Evolutionary conservation across 2,888 invertebrate species (phyloP).

Genomic region (Conistra vaccinii): DNA sequence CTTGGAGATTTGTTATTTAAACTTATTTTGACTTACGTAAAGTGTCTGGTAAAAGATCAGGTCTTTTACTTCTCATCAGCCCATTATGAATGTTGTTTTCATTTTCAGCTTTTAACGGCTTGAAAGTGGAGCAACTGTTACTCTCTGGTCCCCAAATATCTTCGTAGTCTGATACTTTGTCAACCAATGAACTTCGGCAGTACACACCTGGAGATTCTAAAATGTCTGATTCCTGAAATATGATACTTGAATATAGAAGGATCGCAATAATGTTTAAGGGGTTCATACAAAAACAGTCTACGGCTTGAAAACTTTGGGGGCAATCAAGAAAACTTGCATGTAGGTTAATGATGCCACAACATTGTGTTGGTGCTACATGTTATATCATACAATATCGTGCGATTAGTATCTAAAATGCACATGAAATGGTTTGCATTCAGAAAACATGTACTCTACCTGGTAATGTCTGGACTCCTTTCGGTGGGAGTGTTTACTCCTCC

Average conservation of each 20-base stretch:
- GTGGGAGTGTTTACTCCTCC: conserved; percentile 90
- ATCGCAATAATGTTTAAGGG: no score
- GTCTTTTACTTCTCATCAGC: conserved; percentile 89
- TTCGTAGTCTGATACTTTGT: conserved; percentile 98
- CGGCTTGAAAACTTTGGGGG: not conserved
- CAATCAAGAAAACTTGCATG: conserved; percentile 1
- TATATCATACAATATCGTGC: conserved; percentile 67
- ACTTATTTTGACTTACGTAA: conserved; percentile 81
- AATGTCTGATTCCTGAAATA: conserved; percentile 94
- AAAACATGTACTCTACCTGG: conserved; percentile 87
- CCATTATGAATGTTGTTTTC: conserved; percentile 87
- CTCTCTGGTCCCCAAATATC: conserved; percentile 96
- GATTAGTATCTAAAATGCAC: conserved; percentile 74
- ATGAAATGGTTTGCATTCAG: conserved; percentile 53
- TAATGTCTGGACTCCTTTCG: conserved; percentile 94
- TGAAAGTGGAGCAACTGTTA: conserved; percentile 87
- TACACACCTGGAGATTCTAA: conserved; percentile 95
- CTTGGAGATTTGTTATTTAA: not conserved
- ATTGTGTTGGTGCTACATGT: conserved; percentile 29
- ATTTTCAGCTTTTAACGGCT: conserved; percentile 85
- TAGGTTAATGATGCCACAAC: conserved; percentile 9
- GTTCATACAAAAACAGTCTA: not conserved
- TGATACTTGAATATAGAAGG: conserved; percentile 11
- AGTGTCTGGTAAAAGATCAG: conserved; percentile 92
- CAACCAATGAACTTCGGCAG: conserved; percentile 96